Base-by-base conservation (phyloP, 2,888 invertebrate species). In the Cinara cedri region DNA sequence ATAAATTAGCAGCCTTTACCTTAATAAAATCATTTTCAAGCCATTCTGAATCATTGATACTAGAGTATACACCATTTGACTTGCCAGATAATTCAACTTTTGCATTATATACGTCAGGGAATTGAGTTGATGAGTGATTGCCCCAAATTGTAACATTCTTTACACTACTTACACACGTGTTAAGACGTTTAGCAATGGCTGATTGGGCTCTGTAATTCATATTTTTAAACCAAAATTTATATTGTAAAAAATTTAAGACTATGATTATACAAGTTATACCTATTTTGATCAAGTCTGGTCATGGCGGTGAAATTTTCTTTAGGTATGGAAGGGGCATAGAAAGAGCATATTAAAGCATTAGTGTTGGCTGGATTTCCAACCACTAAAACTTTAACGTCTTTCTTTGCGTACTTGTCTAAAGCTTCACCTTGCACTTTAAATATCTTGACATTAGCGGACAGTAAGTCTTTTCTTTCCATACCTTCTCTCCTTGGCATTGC, bases 341-440 rank as follows among this genome's bases (percentile, higher is more conserved):
- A 95, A 14, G 95, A 93, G 86, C 97, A 96, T 83, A 99, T 95
- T 71, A 96, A 87, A 14, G 98, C 98, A 87, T 99, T 99, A 4
- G 99, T 99, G 86, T 99, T 99, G 21, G 99, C 99, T 72, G 99
- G 99, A 87, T 99, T 99, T 60, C 99, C 99, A 83, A 99, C 99
- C 54, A 99, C 98, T 63, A 99, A 88, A 81, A 93, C 95, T 88
- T 97, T 98, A 62, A 97, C 94, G 85, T 92, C 92, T 85, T 97
- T 97, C 84, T 93, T 94, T 49, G 98, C 95, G 85, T 90, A 89
- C 85, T 95, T 91, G 85, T 98, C 93, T 55, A 99, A 86, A 8
- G 98, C 97, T 85, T 94, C 92, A 16, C 99, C 98, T 83, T 98
- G 98, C 72, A 92, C 93, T 87, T 98, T 97, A 87, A 99, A 99